A percentile compares a stretch with the other conserved stretches of the same genome.
These are phyloP conservation scores for Poecile montanus DNA, from an alignment of 2,797 vertebrate genomes.

Conservation along the genomic window DNA sequence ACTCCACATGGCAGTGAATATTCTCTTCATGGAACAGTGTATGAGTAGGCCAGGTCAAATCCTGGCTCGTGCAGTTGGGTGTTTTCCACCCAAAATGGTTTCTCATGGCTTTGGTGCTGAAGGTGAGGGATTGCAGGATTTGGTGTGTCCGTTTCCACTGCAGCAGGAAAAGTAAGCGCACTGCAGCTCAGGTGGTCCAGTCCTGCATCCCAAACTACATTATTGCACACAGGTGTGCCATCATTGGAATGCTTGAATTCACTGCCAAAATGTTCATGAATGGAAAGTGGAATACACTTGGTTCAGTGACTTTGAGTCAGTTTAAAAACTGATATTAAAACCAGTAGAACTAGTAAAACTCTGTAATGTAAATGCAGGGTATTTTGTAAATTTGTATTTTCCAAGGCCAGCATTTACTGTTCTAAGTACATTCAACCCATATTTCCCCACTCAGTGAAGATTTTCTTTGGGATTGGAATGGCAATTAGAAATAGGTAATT, in stretches of 20 bases:
- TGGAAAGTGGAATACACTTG: not conserved
- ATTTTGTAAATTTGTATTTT: not conserved
- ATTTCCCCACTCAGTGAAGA: not conserved
- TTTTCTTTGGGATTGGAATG: not conserved
- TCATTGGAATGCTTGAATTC: not conserved
- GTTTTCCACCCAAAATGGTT: not conserved
- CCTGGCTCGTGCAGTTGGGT: fast-evolving
- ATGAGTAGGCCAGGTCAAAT: not conserved
- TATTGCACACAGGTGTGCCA: no score
- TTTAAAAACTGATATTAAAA: not conserved
- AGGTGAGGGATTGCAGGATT: not conserved
- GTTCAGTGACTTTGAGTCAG: not conserved
- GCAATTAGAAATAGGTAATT: not conserved
- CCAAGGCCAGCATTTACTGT: not conserved
- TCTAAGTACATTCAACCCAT: not conserved
- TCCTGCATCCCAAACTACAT: not conserved
- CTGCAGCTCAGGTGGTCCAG: not conserved
- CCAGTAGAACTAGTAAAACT: not conserved
- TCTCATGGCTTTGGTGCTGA: not conserved
- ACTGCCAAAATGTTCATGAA: not conserved
- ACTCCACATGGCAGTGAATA: not conserved
- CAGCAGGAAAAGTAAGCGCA: not conserved
- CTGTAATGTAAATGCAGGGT: not conserved
- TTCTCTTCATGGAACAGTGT: not conserved
- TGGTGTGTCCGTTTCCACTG: not conserved